A percentile compares a stretch with the other conserved stretches of the same genome.
phyloP scores from a whole-genome alignment of 2,797 vertebrate species.

The Danio jaintianensis region DNA sequence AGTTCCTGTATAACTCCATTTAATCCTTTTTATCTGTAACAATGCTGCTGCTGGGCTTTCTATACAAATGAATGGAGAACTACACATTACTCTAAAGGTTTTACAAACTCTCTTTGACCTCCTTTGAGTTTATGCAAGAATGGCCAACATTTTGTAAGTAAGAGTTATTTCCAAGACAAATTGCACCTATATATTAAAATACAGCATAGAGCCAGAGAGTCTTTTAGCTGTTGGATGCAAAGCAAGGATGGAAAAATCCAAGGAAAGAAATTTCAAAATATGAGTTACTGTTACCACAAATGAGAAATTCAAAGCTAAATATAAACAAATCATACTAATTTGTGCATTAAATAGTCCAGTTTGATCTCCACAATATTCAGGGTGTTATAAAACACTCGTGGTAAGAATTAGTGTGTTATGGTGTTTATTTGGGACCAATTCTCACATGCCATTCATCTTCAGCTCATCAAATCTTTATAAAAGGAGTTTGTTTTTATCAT shows the following conservation, averaged over 20 bases:
- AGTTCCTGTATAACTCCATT: not conserved
- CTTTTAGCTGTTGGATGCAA: constrained; percentile 18
- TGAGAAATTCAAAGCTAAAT: not conserved
- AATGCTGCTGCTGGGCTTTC: not conserved
- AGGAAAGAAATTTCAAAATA: not conserved
- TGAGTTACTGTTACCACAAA: not conserved
- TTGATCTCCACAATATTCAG: not conserved
- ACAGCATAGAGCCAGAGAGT: constrained; percentile 6
- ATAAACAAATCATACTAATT: not conserved
- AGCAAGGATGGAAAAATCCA: not conserved
- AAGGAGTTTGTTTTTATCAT: not conserved
- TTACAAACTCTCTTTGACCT: not conserved
- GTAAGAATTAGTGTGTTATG: not conserved
- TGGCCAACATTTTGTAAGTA: constrained; percentile 20
- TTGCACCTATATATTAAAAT: constrained; percentile 5
- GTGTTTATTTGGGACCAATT: not conserved
- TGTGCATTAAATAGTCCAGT: not conserved
- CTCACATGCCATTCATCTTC: not conserved
- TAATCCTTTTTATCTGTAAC: constrained; percentile 2
- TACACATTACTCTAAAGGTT: not conserved
- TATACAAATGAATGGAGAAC: not conserved
- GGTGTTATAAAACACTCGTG: not conserved
- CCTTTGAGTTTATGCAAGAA: not conserved
- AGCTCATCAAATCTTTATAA: not conserved
- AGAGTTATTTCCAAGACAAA: constrained; percentile 12